Conservation (phyloP, 2,888 invertebrate species). For the Lysandra bellargus region DNA sequence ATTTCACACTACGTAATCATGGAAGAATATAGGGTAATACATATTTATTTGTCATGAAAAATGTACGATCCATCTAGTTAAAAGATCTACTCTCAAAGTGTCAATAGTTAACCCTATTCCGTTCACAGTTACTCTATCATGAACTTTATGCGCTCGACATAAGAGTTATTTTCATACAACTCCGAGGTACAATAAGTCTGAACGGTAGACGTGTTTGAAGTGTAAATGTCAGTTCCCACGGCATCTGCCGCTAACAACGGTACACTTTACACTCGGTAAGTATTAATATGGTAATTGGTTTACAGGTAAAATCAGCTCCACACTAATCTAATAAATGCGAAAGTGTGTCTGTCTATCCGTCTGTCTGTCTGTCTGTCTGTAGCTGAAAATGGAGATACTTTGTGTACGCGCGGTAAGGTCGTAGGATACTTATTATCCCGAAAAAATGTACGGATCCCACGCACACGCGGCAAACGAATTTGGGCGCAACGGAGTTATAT, state of each 20-base stretch:
- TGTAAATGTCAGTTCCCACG: slow-evolving; percentile 53
- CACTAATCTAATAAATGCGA: neutral
- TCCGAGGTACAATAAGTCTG: neutral
- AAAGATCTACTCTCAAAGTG: neutral
- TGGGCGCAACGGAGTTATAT: too few relatives aligned
- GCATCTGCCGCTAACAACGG: slow-evolving; percentile 44
- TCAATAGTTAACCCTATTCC: neutral
- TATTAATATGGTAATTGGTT: slow-evolving; percentile 7
- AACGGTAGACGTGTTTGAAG: slow-evolving; percentile 35
- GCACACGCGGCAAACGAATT: too few relatives aligned
- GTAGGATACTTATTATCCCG: too few relatives aligned
- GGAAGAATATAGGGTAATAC: too few relatives aligned
- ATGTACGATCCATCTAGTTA: neutral
- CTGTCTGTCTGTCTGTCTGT: too few relatives aligned
- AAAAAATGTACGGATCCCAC: too few relatives aligned
- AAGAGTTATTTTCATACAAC: neutral
- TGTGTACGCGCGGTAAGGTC: too few relatives aligned
- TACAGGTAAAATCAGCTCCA: neutral
- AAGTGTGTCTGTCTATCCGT: neutral
- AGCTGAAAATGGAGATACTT: too few relatives aligned
- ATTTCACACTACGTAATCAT: neutral
- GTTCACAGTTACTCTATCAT: neutral
- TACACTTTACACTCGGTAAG: slow-evolving; percentile 32
- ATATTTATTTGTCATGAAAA: too few relatives aligned
- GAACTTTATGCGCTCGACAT: neutral